Conservation (phyloP, 1,140 invertebrate genomes). For the Meloidogyne exigua region DNA sequence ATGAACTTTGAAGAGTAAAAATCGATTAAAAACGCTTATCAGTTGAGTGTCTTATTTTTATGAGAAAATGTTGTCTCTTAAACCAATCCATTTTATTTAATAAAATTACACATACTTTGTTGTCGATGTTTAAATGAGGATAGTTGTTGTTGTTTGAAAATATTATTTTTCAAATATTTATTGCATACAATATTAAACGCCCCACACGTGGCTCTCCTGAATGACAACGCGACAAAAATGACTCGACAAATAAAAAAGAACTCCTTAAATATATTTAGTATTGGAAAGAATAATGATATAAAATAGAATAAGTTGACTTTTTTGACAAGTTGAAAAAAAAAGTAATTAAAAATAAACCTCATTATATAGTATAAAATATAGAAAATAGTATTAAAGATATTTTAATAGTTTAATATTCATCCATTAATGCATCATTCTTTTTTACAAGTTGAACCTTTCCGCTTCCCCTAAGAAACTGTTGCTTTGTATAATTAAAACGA, state of each 20-base stretch:
- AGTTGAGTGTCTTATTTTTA: too few species aligned
- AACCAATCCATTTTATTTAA: too few species aligned
- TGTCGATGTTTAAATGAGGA: not conserved
- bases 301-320: not conserved
- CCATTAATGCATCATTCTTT: constrained; percentile 20
- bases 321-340: not conserved
- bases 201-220: not conserved
- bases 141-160: not conserved
- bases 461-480: constrained; percentile 31
- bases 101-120: not conserved
- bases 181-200: not conserved
- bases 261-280: not conserved
- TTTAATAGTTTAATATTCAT: constrained; percentile 12
- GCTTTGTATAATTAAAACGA: constrained; percentile 28
- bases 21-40: too few species aligned
- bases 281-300: constrained; percentile 17
- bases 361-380: not conserved
- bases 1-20: too few species aligned
- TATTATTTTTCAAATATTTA: not conserved
- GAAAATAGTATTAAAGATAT: not conserved
- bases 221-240: constrained; percentile 1
- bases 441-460: constrained; percentile 13
- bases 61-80: too few species aligned
- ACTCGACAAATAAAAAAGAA: not conserved
- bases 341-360: not conserved